Evolutionary conservation across 2,113 vertebrate genomes (phyloP).

Genomic region (Hemibagrus wyckioides): DNA sequence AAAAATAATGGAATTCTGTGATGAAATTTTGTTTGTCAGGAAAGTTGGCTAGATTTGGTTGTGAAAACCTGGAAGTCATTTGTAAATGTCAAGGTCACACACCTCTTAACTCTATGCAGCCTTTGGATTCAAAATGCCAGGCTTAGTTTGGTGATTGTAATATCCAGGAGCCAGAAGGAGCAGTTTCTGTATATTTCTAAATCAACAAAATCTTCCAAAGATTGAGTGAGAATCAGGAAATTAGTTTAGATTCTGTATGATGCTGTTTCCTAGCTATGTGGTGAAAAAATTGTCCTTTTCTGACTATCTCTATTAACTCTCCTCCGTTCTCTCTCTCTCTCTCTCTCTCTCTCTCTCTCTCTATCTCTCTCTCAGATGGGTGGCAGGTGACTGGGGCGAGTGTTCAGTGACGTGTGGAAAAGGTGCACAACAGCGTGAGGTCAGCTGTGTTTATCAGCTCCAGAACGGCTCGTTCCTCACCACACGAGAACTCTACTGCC

Average conservation of each 20-base stretch:
- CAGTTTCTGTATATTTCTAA: not conserved
- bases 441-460: conserved; percentile 86
- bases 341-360: no score
- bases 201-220: not conserved
- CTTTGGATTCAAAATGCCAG: not conserved
- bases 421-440: conserved; percentile 86
- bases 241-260: not conserved
- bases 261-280: not conserved
- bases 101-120: not conserved
- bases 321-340: not conserved
- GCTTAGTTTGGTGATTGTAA: not conserved
- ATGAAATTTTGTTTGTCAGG: not conserved
- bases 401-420: conserved; percentile 90
- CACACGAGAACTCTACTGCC: conserved; percentile 85
- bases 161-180: not conserved
- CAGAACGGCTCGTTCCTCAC: conserved; percentile 86
- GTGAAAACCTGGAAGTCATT: not conserved
- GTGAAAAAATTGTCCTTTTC: not conserved
- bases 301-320: not conserved
- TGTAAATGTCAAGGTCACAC: conserved; percentile 10
- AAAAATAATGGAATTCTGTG: not conserved
- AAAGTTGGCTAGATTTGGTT: not conserved
- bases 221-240: not conserved
- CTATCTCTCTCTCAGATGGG: conserved; percentile 78
- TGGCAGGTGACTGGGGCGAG: conserved; percentile 83